These are phyloP conservation scores for Larimichthys crocea DNA, from an alignment of 2,113 vertebrate genomes.

Conservation along the genomic window DNA sequence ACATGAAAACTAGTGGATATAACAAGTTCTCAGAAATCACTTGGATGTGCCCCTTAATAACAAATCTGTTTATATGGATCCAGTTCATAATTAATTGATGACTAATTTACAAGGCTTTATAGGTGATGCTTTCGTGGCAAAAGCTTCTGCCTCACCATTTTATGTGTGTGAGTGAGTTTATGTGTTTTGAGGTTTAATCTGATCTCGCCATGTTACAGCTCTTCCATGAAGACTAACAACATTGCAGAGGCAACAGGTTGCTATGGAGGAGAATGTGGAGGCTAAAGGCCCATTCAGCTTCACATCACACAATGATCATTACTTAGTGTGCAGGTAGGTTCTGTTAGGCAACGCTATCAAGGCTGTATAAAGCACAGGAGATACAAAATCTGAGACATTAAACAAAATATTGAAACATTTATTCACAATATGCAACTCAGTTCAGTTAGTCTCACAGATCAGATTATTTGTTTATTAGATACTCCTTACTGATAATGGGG, in stretches of 20 bases:
- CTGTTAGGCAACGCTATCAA: neutral
- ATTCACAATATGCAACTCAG: neutral
- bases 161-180: neutral
- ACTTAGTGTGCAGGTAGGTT: neutral
- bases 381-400: neutral
- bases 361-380: neutral
- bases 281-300: conserved; percentile 18
- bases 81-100: neutral
- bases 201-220: conserved; percentile 48
- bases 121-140: neutral
- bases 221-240: conserved; percentile 54
- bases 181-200: conserved; percentile 44
- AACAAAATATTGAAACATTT: neutral
- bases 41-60: neutral
- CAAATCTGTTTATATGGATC: neutral
- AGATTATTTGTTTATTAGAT: too few species aligned
- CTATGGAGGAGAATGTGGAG: conserved; percentile 1
- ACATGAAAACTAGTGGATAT: too few species aligned
- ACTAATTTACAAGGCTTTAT: neutral
- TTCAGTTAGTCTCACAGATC: neutral
- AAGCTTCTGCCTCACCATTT: neutral
- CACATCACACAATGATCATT: conserved; percentile 27
- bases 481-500: too few species aligned
- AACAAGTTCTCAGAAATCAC: neutral
- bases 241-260: conserved; percentile 38